phyloP scores from a whole-genome alignment of 2,888 invertebrate genomes.

The Ectemnius cavifrons region DNA sequence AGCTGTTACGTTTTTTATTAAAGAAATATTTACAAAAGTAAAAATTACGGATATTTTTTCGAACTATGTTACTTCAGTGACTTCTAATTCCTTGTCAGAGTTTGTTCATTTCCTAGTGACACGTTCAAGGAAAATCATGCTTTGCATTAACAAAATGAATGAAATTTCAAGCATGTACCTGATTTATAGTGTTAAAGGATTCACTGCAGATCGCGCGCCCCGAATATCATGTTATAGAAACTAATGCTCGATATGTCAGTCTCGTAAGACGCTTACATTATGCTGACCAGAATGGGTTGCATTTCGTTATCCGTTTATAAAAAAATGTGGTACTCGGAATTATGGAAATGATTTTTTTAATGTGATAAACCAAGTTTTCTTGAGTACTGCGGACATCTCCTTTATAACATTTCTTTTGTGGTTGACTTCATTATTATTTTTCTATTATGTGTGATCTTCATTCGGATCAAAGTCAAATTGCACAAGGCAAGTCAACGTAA shows the following conservation, averaged over 20 bases:
- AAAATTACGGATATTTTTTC: slow-evolving; percentile 67
- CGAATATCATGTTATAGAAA: slow-evolving; percentile 53
- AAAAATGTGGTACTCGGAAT: no score
- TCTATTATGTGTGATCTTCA: no score
- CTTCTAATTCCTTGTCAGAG: slow-evolving; percentile 61
- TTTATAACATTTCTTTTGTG: no score
- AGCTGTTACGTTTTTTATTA: slow-evolving; percentile 73
- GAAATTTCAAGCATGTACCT: slow-evolving; percentile 69
- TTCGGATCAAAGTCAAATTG: no score
- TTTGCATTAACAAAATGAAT: slow-evolving; percentile 48
- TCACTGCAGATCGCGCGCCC: slow-evolving; percentile 61
- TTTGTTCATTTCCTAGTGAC: slow-evolving; percentile 52
- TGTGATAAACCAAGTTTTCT: no score
- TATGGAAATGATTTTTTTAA: no score
- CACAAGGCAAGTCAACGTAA: background rate
- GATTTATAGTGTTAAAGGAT: slow-evolving; percentile 71
- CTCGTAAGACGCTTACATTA: slow-evolving; percentile 22
- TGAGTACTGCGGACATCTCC: no score
- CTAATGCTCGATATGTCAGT: slow-evolving; percentile 38
- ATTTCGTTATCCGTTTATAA: no score
- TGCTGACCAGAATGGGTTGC: no score
- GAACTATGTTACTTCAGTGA: slow-evolving; percentile 65
- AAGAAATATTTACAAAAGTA: slow-evolving; percentile 70
- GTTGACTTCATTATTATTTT: no score
- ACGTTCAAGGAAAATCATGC: slow-evolving; percentile 47